phyloP scores from a whole-genome alignment of 1,140 invertebrate genomes.

The Mesaphorura yosii region DNA sequence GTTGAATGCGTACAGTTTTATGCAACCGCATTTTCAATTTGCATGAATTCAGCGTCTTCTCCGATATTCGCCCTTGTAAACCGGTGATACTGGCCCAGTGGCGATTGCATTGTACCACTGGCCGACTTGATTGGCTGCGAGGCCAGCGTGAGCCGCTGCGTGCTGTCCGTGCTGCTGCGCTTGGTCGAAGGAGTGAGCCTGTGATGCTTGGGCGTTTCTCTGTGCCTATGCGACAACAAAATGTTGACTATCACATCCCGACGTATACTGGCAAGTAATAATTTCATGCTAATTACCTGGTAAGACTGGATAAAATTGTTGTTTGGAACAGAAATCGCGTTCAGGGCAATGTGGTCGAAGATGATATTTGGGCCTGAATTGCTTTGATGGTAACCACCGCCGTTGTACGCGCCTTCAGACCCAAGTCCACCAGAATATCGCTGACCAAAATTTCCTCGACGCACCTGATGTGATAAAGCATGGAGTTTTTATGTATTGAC shows the following conservation, averaged over 20 bases:
- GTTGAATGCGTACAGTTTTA: no score
- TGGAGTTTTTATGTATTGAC: neutral
- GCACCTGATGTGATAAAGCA: slow-evolving; percentile 10
- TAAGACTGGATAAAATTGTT: slow-evolving; percentile 19
- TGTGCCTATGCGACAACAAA: slow-evolving; percentile 11
- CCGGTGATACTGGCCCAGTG: slow-evolving; percentile 15
- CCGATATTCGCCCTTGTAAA: slow-evolving; percentile 24
- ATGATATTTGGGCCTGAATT: slow-evolving; percentile 18
- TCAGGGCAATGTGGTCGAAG: slow-evolving; percentile 21
- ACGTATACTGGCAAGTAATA: no score
- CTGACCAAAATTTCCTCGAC: slow-evolving; percentile 23
- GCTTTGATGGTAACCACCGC: slow-evolving; percentile 18
- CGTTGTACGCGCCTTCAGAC: slow-evolving; percentile 16
- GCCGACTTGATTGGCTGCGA: slow-evolving; percentile 23
- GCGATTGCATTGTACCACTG: slow-evolving; percentile 26
- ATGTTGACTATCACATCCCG: no score
- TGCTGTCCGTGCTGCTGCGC: slow-evolving; percentile 21
- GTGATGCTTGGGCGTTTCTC: slow-evolving; percentile 17
- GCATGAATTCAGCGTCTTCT: neutral
- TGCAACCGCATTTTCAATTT: no score
- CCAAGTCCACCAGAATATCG: slow-evolving; percentile 22
- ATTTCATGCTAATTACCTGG: slow-evolving; percentile 19
- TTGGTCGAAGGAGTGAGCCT: slow-evolving; percentile 13
- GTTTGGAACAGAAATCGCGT: slow-evolving; percentile 20
- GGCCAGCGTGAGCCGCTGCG: slow-evolving; percentile 9